Evolutionary conservation across 1,140 invertebrate species (phyloP).

Genomic region (Acromyrmex heyeri): DNA sequence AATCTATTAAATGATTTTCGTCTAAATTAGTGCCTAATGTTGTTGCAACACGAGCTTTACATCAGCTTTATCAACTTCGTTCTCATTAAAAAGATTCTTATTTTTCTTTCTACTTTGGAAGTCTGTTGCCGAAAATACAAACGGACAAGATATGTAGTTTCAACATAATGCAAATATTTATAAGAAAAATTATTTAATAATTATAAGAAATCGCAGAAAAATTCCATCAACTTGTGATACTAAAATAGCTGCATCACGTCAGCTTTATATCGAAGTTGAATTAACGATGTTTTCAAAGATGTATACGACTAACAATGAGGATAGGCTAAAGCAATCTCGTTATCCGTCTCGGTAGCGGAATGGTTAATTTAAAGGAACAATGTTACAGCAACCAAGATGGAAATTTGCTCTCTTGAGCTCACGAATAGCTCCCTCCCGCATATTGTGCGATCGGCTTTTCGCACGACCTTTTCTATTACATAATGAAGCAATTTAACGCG

Average conservation of each 20-base stretch:
- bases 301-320: neutral
- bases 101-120: conserved; percentile 2
- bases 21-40: conserved; percentile 58
- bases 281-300: neutral
- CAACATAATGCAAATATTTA: neutral
- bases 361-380: conserved; percentile 28
- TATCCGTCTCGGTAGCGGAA: neutral
- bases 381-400: neutral
- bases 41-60: conserved; percentile 59
- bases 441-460: neutral
- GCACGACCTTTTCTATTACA: conserved; percentile 36
- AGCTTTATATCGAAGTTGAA: neutral
- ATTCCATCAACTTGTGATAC: neutral
- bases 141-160: neutral
- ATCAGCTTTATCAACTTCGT: conserved; percentile 19
- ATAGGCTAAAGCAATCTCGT: conserved; percentile 24
- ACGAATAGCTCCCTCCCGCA: neutral
- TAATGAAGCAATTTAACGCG: conserved; percentile 50
- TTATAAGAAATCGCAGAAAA: conserved; percentile 28
- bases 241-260: neutral
- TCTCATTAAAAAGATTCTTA: neutral
- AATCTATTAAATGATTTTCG: conserved; percentile 63
- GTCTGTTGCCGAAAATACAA: neutral
- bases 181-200: no score
- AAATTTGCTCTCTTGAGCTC: neutral